Base-by-base conservation (phyloP, 2,888 invertebrate species). In the Meganola albula region DNA sequence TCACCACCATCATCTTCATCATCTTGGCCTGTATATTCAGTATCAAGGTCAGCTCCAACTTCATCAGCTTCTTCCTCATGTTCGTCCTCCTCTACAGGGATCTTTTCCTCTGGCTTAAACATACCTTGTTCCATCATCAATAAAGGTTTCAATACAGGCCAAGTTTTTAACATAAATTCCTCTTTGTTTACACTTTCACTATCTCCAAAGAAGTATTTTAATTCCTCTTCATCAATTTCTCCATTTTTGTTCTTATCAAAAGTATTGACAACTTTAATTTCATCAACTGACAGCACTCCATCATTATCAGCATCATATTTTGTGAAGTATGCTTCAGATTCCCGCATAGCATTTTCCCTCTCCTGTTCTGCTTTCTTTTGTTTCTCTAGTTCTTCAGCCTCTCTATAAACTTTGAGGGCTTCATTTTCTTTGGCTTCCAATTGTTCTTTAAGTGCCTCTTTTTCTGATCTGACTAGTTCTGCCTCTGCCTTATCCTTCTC, bases 161-260 rank as follows among this genome's bases (percentile, higher is more conserved):
- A 96, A n/a, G 91, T 90, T 10, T 87, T 72, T 5, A 89, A 78
- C 2, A 91, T 53, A 58, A 94, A 95, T 3, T 89, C 87, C 30
- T 93, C 91, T 36, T 89, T 73, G 53, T 90, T 88, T 27, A 94
- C 80, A 58, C 90, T 90, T 24, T 91, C 89, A 36, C 88, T 87
- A 37, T 92, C 91, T 47, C 89, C 90, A 31, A 94, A 76, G 74
- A 93, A 93, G 60, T 87, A 91, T 60, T 89, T 90, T 0, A 95
- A 92, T 84, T 99, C 98, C 37, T 97, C 97, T 12, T 91, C 91
- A 37, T 93, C 90, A 9, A 99, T 95, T 55, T 89, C 89, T 5
- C 97, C 98, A 86, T 98, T 93, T 40, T 91, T 90, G 75, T 99
- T 93, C 53, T 91, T 92, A 80, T 99, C 99, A 79, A 99, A 95